Percentiles rank a stretch among this genome's conserved stretches.
These are phyloP conservation scores for Ctenopoma kingsleyae DNA, from an alignment of 2,797 vertebrate species.

Conservation along the genomic window DNA sequence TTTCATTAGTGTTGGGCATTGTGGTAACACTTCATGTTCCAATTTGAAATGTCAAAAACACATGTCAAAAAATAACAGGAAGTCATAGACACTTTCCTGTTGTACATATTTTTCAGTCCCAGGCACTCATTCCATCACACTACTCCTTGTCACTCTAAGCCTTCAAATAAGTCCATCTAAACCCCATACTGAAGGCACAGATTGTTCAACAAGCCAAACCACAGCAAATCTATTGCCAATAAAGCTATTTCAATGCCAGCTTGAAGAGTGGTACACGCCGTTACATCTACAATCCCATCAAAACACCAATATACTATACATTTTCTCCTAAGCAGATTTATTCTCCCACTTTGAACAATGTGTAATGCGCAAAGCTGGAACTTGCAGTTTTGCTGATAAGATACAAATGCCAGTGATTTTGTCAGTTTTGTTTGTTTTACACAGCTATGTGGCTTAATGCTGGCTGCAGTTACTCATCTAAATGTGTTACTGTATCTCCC, in stretches of 20 bases:
- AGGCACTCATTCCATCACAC: neutral
- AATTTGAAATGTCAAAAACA: too few relatives aligned
- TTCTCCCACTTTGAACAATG: neutral
- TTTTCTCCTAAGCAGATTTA: neutral
- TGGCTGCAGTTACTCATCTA: conserved; percentile 16
- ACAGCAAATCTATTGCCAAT: neutral
- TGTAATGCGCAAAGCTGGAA: neutral
- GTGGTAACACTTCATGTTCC: too few relatives aligned
- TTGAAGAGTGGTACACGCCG: neutral
- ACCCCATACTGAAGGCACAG: neutral
- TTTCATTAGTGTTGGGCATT: too few relatives aligned
- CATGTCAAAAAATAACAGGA: neutral
- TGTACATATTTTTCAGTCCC: neutral
- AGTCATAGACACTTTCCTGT: neutral
- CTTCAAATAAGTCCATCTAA: conserved; percentile 19
- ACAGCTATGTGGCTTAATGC: conserved; percentile 12
- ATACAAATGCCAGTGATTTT: conserved; percentile 24
- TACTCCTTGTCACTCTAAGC: neutral
- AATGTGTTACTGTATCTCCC: conserved; percentile 8
- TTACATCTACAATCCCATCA: conserved; percentile 4
- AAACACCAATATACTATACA: conserved; percentile 2
- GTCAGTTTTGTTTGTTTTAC: conserved; percentile 23
- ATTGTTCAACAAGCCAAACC: conserved; percentile 6
- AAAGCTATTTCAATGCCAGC: conserved; percentile 16
- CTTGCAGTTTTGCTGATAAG: neutral